Evolutionary conservation across 2,113 vertebrate genomes (phyloP), one percentile per base, ranked within the genome.

Genomic region (Tachycineta bicolor): DNA sequence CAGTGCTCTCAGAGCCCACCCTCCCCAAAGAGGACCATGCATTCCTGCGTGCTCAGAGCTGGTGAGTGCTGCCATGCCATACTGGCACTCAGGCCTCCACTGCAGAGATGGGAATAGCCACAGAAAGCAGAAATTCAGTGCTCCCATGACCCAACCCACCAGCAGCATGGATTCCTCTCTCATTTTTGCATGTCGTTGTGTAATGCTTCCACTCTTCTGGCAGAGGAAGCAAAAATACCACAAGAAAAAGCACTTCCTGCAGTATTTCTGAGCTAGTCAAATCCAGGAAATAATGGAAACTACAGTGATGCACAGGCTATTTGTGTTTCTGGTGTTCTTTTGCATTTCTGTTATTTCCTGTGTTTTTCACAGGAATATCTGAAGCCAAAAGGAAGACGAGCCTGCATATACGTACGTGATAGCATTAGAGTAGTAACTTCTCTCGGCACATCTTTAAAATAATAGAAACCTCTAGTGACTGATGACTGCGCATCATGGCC

Each of bases 211-310:
- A 78, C 43, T 76, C 80, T 67, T 77, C 77, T 83, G 77, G 58
- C 52, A 50, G 41, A 84, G 58, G 93, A 96, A 95, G 69, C 88
- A 94, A 84, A 96, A 95, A 79, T 43, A 91, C 76, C 87, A 64
- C 76, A 69, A 89, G 65, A 87, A 96, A 90, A 89, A 93, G 47
- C 78, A 86, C 82, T 96, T 96, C 91, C 96, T 97, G 91, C 47
- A 65, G 47, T 73, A 67, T 88, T 93, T 94, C 67, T 95, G 90
- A 94, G 78, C 56, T 83, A 76, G 80, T 75, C 77, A 93, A 87
- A 68, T 52, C 47, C 86, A 96, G 90, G 86, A 96, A 97, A 93
- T 76, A 68, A 90, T 83, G 92, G 82, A 93, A 93, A 89, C 65
- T 68, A 87, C 62, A 41, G 71, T 31, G 52, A 86, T 75, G 69